phyloP scores from a whole-genome alignment of 2,113 vertebrate genomes.

The Cyprinodon variegatus region DNA sequence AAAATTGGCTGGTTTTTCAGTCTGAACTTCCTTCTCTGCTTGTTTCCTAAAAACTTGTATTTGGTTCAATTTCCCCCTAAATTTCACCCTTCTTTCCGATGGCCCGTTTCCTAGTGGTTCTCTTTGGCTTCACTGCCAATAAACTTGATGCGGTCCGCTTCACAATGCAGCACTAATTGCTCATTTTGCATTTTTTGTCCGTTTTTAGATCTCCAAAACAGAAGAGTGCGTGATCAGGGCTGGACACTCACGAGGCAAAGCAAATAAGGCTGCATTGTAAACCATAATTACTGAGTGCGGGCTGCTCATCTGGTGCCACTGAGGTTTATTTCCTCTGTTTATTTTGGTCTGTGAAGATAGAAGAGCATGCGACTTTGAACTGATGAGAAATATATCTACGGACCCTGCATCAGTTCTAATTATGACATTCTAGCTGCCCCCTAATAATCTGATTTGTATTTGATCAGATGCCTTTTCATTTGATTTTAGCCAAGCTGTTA shows the following conservation, averaged over 20 bases:
- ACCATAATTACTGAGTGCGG: conserved; percentile 30
- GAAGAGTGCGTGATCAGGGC: conserved; percentile 54
- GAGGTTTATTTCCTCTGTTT: conserved; percentile 33
- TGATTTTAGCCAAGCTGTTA: conserved; percentile 28
- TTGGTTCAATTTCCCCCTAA: conserved; percentile 3
- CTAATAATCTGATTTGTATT: conserved; percentile 52
- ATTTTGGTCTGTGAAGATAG: conserved; percentile 33
- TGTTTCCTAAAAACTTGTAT: background rate
- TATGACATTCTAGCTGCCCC: conserved; percentile 26
- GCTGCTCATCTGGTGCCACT: conserved; percentile 18
- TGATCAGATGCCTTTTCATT: conserved; percentile 36
- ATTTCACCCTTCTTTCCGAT: background rate
- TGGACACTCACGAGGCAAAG: conserved; percentile 24
- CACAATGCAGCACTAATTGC: conserved; percentile 65
- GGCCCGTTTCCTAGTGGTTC: background rate
- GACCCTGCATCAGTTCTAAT: conserved; percentile 45
- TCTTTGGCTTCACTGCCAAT: conserved; percentile 25
- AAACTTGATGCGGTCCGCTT: conserved; percentile 11
- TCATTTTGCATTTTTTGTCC: conserved; percentile 58
- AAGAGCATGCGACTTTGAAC: conserved; percentile 37
- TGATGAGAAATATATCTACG: conserved; percentile 45
- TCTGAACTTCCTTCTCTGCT: background rate
- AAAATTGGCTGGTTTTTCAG: background rate
- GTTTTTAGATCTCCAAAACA: conserved; percentile 35
- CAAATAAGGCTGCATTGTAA: conserved; percentile 33